Percentiles rank a stretch among this genome's conserved stretches.
These are phyloP conservation scores for Limnodromus scolopaceus DNA, from an alignment of 2,797 vertebrate genomes.

Conservation along the genomic window DNA sequence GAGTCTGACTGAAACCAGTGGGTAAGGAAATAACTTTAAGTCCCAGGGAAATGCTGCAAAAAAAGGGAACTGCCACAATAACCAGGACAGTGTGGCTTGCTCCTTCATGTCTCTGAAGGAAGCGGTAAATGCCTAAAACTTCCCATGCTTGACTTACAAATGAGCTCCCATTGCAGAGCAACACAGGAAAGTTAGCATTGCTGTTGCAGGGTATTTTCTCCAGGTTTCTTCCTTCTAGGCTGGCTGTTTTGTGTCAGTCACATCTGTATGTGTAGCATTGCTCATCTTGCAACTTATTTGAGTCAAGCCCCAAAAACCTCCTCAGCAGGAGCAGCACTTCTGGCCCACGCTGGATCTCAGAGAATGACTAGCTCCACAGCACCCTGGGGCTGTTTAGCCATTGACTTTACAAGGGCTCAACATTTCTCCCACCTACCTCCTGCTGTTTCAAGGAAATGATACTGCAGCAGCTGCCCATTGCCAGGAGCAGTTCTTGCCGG, in stretches of 20 bases:
- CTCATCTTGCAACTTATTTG: background rate
- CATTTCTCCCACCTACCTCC: background rate
- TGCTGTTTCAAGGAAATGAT: background rate
- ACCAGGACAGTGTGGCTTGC: background rate
- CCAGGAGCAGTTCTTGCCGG: background rate
- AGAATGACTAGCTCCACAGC: background rate
- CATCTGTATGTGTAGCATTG: background rate
- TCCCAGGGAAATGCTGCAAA: conserved; percentile 25
- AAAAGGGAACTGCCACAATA: conserved; percentile 41
- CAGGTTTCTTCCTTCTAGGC: background rate
- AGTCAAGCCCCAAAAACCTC: background rate
- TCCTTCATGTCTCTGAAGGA: background rate
- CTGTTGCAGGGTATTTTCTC: background rate
- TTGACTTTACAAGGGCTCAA: background rate
- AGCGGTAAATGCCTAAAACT: background rate
- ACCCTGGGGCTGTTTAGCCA: background rate
- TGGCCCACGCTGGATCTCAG: fast-evolving
- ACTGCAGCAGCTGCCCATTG: fast-evolving
- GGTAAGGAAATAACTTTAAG: conserved; percentile 51
- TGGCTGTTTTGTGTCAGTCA: background rate
- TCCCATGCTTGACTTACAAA: background rate
- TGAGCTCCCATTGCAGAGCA: background rate
- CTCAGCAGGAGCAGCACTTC: background rate
- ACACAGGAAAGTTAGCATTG: background rate
- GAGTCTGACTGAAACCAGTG: conserved; percentile 23